These are phyloP conservation scores for Trichoplusia ni DNA, from an alignment of 1,140 invertebrate species.

Conservation along the genomic window DNA sequence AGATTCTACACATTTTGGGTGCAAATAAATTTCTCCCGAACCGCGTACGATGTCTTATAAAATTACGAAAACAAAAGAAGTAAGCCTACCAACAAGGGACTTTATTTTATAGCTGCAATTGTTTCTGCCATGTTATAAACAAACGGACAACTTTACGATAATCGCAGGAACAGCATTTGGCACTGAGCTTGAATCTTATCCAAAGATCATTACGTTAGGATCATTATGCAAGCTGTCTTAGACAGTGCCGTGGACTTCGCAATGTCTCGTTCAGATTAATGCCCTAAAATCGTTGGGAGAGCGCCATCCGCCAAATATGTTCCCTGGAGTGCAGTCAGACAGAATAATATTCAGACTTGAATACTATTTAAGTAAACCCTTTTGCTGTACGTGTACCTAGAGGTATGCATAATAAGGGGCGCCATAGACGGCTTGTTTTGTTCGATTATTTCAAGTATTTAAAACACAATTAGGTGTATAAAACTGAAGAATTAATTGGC, in stretches of 20 bases:
- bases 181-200: slow-evolving; percentile 29
- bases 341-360: background rate
- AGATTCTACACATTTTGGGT: background rate
- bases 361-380: slow-evolving; percentile 2
- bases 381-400: background rate
- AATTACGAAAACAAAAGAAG: background rate
- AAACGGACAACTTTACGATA: slow-evolving; percentile 17
- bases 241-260: background rate
- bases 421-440: no score
- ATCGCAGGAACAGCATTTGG: slow-evolving; percentile 9
- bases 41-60: background rate
- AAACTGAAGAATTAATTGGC: no score
- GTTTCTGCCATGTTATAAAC: background rate
- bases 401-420: no score
- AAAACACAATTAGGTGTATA: no score
- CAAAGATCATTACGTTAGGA: slow-evolving; percentile 16
- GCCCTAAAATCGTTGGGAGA: background rate
- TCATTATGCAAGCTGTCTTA: slow-evolving; percentile 33
- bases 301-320: slow-evolving; percentile 9
- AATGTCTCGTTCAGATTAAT: slow-evolving; percentile 22
- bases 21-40: background rate
- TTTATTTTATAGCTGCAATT: slow-evolving; percentile 7
- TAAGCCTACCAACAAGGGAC: background rate
- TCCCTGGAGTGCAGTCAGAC: background rate
- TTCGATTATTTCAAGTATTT: no score